Evolutionary conservation across 2,113 vertebrate genomes (phyloP).

Genomic region (Myiozetetes cayanensis): DNA sequence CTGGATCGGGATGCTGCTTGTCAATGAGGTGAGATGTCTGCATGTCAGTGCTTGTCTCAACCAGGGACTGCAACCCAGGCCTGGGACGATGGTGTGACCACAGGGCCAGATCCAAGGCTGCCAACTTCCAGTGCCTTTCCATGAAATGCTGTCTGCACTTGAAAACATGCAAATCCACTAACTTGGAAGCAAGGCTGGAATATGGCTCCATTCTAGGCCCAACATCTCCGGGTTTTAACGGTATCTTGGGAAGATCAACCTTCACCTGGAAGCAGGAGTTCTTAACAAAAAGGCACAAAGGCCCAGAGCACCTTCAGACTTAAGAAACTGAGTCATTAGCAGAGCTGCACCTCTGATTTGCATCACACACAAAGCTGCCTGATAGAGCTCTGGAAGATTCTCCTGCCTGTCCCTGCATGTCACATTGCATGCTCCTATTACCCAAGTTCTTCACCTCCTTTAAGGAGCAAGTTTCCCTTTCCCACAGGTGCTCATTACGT

Average conservation of each 20-base stretch:
- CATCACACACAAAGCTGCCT: neutral
- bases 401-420: neutral
- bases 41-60: neutral
- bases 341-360: neutral
- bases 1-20: neutral
- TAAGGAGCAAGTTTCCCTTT: neutral
- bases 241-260: neutral
- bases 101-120: accelerated
- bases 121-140: neutral
- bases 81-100: neutral
- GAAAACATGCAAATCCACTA: neutral
- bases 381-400: neutral
- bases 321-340: neutral
- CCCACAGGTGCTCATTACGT: neutral
- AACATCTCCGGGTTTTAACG: neutral
- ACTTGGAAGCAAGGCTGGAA: neutral
- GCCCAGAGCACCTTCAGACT: neutral
- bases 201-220: neutral
- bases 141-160: neutral
- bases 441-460: neutral
- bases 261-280: neutral
- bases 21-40: neutral
- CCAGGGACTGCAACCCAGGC: neutral
- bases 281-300: neutral
- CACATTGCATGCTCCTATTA: neutral